These are phyloP conservation scores for Maconellicoccus hirsutus DNA, from an alignment of 1,140 invertebrate species.

Conservation along the genomic window DNA sequence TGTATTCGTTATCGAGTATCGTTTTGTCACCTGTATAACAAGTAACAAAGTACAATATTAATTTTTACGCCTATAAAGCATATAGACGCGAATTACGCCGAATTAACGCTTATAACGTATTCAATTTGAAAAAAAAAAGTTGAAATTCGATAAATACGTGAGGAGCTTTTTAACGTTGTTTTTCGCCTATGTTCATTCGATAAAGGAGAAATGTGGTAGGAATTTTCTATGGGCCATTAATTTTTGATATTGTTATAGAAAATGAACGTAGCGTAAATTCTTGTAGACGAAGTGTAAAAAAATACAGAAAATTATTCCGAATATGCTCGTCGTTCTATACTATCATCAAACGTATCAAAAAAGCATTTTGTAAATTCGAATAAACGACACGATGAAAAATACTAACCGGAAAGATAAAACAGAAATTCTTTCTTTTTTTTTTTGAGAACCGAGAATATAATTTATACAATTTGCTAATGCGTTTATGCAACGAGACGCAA, in stretches of 20 bases:
- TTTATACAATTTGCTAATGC: constrained; percentile 5
- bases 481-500: neutral
- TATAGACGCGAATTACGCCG: too few relatives aligned
- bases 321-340: neutral
- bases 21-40: too few relatives aligned
- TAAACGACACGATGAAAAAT: neutral
- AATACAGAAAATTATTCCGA: neutral
- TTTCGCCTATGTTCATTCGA: neutral
- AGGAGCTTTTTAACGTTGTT: neutral
- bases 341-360: neutral
- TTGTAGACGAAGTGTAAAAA: neutral
- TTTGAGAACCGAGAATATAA: neutral
- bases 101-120: too few relatives aligned
- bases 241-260: constrained; percentile 5
- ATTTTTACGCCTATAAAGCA: too few relatives aligned
- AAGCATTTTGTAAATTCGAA: neutral
- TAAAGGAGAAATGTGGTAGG: neutral
- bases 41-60: too few relatives aligned
- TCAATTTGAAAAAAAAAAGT: too few relatives aligned
- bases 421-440: neutral
- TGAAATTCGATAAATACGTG: neutral
- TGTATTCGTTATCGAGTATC: too few relatives aligned
- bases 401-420: neutral
- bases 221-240: constrained; percentile 2
- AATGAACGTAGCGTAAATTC: neutral